Evolutionary conservation across 2,888 invertebrate genomes (phyloP).

Genomic region (Patella depressa): DNA sequence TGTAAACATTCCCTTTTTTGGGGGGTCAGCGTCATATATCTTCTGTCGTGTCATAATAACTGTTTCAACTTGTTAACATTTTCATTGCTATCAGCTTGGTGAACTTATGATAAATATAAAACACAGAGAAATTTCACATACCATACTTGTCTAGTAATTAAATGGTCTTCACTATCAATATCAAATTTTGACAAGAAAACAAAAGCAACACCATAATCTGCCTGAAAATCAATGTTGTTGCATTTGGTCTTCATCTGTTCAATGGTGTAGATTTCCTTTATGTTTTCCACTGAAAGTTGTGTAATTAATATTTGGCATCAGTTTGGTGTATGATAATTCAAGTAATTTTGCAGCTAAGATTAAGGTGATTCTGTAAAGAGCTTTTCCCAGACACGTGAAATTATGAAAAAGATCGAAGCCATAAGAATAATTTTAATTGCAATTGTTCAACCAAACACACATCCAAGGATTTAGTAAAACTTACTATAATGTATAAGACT

Average conservation of each 20-base stretch:
- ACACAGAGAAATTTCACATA: conserved; percentile 26
- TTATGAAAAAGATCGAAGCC: no score
- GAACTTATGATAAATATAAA: neutral
- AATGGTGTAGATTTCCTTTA: conserved; percentile 48
- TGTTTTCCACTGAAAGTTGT: conserved; percentile 44
- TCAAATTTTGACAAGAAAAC: conserved; percentile 60
- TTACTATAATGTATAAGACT: no score
- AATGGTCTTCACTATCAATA: conserved; percentile 54
- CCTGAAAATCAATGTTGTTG: conserved; percentile 22
- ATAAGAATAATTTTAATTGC: no score
- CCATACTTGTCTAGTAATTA: conserved; percentile 55
- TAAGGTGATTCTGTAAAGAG: no score
- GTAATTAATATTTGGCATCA: conserved; percentile 14
- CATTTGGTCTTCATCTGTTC: conserved; percentile 39
- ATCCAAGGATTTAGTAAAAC: no score
- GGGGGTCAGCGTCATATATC: no score
- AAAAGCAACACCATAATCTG: conserved; percentile 54
- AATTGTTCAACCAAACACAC: no score
- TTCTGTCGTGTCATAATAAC: no score
- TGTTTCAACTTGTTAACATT: no score
- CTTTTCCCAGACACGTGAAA: no score
- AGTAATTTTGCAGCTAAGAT: no score
- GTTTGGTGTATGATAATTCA: conserved; percentile 20
- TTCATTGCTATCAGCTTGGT: neutral
- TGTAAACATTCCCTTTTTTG: no score